Percentiles rank a stretch among this genome's conserved stretches.
Conservation (phyloP, 2,888 invertebrate genomes). For the Xylota segnis region DNA sequence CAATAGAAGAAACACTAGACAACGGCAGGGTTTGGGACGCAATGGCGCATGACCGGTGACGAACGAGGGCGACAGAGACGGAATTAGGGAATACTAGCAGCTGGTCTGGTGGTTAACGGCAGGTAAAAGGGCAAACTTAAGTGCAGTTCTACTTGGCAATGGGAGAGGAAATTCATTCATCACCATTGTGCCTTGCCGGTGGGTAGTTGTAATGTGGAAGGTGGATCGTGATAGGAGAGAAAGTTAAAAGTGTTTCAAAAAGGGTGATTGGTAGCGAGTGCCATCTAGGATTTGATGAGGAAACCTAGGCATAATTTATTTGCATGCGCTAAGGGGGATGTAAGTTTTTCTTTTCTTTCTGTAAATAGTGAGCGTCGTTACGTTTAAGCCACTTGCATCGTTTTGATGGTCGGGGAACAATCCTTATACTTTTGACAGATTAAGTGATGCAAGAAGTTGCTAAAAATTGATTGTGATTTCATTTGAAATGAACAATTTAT, state of each 20-base stretch:
- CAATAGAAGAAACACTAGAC: constrained; percentile 55
- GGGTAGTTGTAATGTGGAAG: constrained; percentile 21
- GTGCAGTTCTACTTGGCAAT: constrained; percentile 26
- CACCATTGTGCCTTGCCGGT: constrained; percentile 10
- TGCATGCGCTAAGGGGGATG: background rate
- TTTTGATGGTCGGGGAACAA: no score
- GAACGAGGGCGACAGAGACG: constrained; percentile 54
- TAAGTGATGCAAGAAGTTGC: no score
- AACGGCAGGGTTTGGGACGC: constrained; percentile 18
- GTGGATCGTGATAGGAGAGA: constrained; percentile 31
- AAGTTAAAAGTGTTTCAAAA: constrained; percentile 21
- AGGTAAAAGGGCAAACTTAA: constrained; percentile 48
- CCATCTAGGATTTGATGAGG: constrained; percentile 42
- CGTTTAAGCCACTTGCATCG: no score
- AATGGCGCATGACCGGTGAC: constrained; percentile 60
- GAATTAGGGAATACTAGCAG: constrained; percentile 38
- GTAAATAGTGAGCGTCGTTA: background rate
- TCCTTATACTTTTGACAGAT: no score
- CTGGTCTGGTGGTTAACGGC: constrained; percentile 5
- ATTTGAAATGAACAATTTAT: no score
- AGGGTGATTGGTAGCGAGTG: background rate
- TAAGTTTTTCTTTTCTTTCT: background rate
- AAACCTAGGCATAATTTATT: background rate
- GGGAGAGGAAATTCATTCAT: constrained; percentile 39
- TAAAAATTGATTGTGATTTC: no score